A percentile compares a stretch with the other conserved stretches of the same genome.
Conservation (phyloP, 2,888 invertebrate species). For the Hanleya hanleyi region DNA sequence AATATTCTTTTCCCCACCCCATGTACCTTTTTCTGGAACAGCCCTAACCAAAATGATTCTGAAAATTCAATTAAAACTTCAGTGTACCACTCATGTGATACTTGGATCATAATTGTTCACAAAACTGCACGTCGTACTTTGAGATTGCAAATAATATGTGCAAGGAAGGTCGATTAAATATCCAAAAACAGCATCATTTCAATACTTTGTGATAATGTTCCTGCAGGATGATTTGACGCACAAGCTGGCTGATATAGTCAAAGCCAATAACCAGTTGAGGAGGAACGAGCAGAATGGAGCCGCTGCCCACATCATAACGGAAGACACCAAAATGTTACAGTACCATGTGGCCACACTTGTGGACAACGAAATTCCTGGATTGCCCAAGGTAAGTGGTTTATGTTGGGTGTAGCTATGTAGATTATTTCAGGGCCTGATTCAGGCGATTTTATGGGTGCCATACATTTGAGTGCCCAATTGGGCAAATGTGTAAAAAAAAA, state of each 20-base stretch:
- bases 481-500: too few species aligned
- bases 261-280: constrained; percentile 95
- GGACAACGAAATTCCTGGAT: constrained; percentile 99
- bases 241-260: constrained; percentile 98
- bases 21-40: too few species aligned
- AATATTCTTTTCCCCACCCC: too few species aligned
- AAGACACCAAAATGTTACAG: constrained; percentile 98
- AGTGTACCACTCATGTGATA: neutral
- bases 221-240: constrained; percentile 97
- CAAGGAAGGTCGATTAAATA: too few species aligned
- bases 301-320: constrained; percentile 96
- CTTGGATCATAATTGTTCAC: neutral
- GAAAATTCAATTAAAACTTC: neutral
- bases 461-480: too few species aligned
- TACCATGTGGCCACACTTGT: constrained; percentile 98
- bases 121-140: neutral
- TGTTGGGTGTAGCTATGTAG: too few species aligned
- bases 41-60: too few species aligned
- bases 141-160: too few species aligned
- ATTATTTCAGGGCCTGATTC: too few species aligned
- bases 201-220: neutral
- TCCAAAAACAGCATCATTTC: too few species aligned
- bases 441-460: too few species aligned
- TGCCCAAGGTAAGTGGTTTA: constrained; percentile 56
- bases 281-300: constrained; percentile 97